phyloP scores from a whole-genome alignment of 2,797 vertebrate species.

The Lepilemur ruficaudatus region DNA sequence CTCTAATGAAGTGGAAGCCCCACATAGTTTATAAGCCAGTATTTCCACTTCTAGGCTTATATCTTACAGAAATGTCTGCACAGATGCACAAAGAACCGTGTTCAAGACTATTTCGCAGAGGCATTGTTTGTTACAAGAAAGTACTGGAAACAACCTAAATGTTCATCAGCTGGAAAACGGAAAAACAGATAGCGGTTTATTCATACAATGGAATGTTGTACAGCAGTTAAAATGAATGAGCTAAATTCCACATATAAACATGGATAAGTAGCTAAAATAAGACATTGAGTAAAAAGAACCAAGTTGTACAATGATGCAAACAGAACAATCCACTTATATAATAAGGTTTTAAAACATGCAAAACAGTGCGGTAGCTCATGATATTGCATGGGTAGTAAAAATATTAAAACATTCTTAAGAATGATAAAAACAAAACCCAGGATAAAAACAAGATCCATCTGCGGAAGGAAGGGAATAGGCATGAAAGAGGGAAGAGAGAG shows the following conservation, averaged over 20 bases:
- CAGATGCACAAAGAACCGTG: neutral
- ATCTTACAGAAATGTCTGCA: neutral
- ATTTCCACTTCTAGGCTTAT: neutral
- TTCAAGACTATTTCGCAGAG: neutral
- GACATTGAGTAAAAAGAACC: neutral
- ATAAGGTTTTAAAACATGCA: neutral
- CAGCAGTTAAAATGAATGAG: neutral
- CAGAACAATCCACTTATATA: neutral
- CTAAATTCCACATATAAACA: neutral
- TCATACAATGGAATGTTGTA: neutral
- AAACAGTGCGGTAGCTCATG: neutral
- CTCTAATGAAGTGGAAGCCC: constrained; percentile 30
- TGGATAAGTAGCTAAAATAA: constrained; percentile 10
- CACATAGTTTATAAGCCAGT: neutral
- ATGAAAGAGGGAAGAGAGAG: neutral
- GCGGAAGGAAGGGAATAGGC: neutral
- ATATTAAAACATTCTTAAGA: constrained; percentile 29
- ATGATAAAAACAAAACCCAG: constrained; percentile 34
- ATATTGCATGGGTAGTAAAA: constrained; percentile 13
- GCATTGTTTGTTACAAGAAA: constrained; percentile 27
- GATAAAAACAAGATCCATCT: constrained; percentile 32
- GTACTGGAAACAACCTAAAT: neutral
- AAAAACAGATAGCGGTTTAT: constrained; percentile 41
- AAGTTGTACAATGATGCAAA: neutral
- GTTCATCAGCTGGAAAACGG: constrained; percentile 31